Percentiles rank a stretch among this genome's conserved stretches.
phyloP scores from a whole-genome alignment of 2,888 invertebrate genomes.

The Atethmia centrago region DNA sequence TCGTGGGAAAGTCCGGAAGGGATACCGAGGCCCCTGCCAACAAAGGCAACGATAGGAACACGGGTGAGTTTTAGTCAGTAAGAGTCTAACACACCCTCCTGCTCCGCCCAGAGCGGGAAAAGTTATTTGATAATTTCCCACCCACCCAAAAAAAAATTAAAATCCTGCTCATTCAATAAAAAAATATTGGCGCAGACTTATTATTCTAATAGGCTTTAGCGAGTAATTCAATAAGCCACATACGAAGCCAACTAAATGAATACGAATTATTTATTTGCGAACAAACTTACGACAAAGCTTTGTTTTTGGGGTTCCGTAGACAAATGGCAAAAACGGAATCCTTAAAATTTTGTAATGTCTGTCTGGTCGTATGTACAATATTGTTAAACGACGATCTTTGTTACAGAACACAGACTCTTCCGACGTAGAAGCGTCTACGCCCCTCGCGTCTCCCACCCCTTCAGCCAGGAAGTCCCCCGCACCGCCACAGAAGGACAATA shows the following conservation, averaged over 20 bases:
- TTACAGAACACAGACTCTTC: constrained; percentile 87
- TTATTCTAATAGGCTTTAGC: constrained; percentile 4
- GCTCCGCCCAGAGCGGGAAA: too few species aligned
- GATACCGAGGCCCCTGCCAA: too few species aligned
- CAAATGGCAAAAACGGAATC: not conserved
- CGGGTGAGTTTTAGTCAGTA: too few species aligned
- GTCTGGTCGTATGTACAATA: not conserved
- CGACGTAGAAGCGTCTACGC: constrained; percentile 82
- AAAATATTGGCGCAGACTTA: not conserved
- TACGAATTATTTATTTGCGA: constrained; percentile 3
- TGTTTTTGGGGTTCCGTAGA: not conserved
- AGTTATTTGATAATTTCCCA: too few species aligned
- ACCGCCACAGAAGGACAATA: constrained; percentile 65
- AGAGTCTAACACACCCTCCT: too few species aligned
- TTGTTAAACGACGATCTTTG: not conserved
- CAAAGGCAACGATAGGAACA: too few species aligned
- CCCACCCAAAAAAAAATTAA: too few species aligned
- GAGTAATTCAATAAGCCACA: constrained; percentile 12
- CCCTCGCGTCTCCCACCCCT: constrained; percentile 74
- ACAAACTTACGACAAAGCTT: not conserved
- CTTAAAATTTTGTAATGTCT: not conserved
- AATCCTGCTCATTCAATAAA: not conserved
- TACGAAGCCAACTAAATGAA: constrained; percentile 21
- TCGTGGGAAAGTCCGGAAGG: too few species aligned
- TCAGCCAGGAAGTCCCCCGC: constrained; percentile 79